Evolutionary conservation across 2,113 vertebrate genomes (phyloP), one percentile per base, ranked within the genome.

Genomic region (Sapayoa aenigma): DNA sequence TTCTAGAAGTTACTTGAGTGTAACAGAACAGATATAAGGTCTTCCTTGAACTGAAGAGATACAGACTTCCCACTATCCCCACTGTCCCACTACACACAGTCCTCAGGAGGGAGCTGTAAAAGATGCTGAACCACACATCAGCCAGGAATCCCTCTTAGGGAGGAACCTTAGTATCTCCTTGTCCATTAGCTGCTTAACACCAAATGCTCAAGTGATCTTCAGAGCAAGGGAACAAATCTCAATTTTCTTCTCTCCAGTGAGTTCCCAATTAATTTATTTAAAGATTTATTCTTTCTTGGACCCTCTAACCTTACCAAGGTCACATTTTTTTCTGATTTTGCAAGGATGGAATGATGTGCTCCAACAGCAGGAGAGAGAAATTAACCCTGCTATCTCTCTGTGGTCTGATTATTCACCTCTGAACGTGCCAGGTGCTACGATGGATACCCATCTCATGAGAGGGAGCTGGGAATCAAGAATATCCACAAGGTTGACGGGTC

Each of bases 391-490:
- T n/a, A 37, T 37, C n/a, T n/a, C 11, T 28, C 28, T 53, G 7
- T 27, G 20, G 10, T 63, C 49, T 63, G 24, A 41, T 3, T 31
- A 25, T 33, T 39, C 24, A 35, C 13, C 24, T 75, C 58, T 6
- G 8, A 18, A 44, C 8, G 6, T 9, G 33, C 3, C 50, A 46
- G 33, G 37, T 39, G 31, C 28, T 31, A 16, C 6, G 12, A 14
- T 39, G 42, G 53, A 50, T 21, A 46, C 27, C 24, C 60, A 22
- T 18, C 33, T 30, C 11, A 10, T 1, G 11, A 15, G 13, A 56
- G 6, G 35, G 9, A 78, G 5, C 7, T 2, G 2, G 37, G 21
- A 77, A 14, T 18, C 3, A 1, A 49, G 14, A 9, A 21, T 28
- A 39, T 10, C 50, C 21, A 10, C 8, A 31, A 52, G 9, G 39